These are phyloP conservation scores for Chaetoderma sp. DNA, from an alignment of 2,888 invertebrate species.

Conservation along the genomic window DNA sequence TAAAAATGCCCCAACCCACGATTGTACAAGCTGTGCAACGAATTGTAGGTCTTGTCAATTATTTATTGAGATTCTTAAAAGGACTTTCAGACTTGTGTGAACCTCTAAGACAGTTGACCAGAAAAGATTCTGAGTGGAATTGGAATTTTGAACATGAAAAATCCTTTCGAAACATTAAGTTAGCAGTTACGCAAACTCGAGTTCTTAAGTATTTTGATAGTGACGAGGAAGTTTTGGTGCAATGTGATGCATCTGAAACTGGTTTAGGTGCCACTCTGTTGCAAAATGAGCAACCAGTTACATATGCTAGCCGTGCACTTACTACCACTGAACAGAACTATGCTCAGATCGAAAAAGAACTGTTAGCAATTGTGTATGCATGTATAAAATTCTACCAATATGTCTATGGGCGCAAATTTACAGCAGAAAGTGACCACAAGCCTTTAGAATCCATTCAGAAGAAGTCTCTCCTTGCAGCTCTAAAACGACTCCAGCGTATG, in stretches of 20 bases:
- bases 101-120: neutral
- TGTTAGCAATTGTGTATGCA: neutral
- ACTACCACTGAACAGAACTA: conserved; percentile 25
- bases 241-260: conserved; percentile 29
- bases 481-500: conserved; percentile 18
- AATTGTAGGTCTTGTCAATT: too few species aligned
- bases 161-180: conserved; percentile 13
- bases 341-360: conserved; percentile 18
- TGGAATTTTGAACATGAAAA: conserved; percentile 19
- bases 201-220: conserved; percentile 29
- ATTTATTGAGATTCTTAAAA: conserved; percentile 7
- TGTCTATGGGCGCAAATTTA: conserved; percentile 15
- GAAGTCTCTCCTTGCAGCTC: conserved; percentile 19
- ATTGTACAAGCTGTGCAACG: too few species aligned
- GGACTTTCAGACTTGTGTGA: neutral
- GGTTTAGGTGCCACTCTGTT: conserved; percentile 24
- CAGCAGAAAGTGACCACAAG: conserved; percentile 29
- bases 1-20: too few species aligned
- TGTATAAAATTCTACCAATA: conserved; percentile 7
- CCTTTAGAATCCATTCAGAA: conserved; percentile 20
- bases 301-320: neutral
- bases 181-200: conserved; percentile 19
- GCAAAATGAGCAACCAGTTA: neutral
- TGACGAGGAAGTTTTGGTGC: conserved; percentile 5
- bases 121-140: conserved; percentile 16